Percentiles rank a stretch among this genome's conserved stretches.
These are phyloP conservation scores for Zele albiditarsus DNA, from an alignment of 2,888 invertebrate genomes.

Conservation along the genomic window DNA sequence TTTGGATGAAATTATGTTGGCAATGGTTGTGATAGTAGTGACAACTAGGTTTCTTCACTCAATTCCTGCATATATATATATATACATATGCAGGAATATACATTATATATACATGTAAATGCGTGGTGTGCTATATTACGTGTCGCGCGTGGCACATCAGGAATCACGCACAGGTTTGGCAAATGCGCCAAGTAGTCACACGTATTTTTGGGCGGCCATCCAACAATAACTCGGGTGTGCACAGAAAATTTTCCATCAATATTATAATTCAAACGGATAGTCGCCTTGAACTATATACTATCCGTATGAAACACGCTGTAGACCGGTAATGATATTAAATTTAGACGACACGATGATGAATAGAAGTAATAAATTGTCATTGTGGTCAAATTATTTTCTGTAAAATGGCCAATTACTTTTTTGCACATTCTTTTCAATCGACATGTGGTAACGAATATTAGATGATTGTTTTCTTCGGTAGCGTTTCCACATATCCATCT, in stretches of 20 bases:
- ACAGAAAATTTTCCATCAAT: slow-evolving; percentile 42
- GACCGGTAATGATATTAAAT: not conserved
- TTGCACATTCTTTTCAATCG: not conserved
- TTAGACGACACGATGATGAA: slow-evolving; percentile 2
- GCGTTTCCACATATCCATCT: not conserved
- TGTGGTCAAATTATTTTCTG: not conserved
- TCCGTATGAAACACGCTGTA: not conserved
- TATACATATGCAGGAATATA: no score
- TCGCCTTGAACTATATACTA: slow-evolving; percentile 6
- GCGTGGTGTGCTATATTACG: not conserved
- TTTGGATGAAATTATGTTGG: slow-evolving; percentile 31
- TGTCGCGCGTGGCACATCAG: not conserved
- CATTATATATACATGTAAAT: not conserved
- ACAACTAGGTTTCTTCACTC: slow-evolving; percentile 49
- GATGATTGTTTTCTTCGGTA: not conserved
- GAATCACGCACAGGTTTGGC: slow-evolving; percentile 41
- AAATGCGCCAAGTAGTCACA: slow-evolving; percentile 43
- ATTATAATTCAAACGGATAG: slow-evolving; percentile 32
- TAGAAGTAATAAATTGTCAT: not conserved
- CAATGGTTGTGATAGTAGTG: slow-evolving; percentile 34
- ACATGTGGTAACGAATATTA: not conserved
- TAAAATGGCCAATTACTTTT: not conserved
- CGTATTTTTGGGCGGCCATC: slow-evolving; percentile 58
- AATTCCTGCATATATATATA: slow-evolving; percentile 13
- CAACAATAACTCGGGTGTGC: slow-evolving; percentile 55